Percentiles rank a stretch among this genome's conserved stretches.
These are phyloP conservation scores for Heliothis virescens DNA, from an alignment of 1,140 invertebrate species.

Conservation along the genomic window DNA sequence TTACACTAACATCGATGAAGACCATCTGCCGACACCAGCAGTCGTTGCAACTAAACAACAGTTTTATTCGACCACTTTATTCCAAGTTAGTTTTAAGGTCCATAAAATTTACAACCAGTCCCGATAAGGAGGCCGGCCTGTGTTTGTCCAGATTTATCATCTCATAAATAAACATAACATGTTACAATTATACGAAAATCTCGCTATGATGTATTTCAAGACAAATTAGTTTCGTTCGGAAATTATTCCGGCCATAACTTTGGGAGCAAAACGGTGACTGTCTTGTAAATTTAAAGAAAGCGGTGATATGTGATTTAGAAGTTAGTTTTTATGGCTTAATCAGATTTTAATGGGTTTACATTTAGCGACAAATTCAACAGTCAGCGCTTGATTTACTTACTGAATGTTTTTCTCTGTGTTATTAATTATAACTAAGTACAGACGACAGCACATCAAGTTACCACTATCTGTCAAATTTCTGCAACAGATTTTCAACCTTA, in stretches of 20 bases:
- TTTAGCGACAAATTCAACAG: too few relatives aligned
- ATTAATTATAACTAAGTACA: too few relatives aligned
- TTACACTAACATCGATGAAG: background rate
- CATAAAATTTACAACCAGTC: constrained; percentile 71
- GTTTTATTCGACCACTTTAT: constrained; percentile 63
- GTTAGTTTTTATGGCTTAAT: too few relatives aligned
- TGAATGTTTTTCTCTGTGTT: too few relatives aligned
- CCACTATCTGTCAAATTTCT: too few relatives aligned
- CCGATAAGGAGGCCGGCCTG: constrained; percentile 61
- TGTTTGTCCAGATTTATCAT: constrained; percentile 66
- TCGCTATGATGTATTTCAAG: constrained; percentile 16
- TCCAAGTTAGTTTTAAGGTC: constrained; percentile 67
- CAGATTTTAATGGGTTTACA: too few relatives aligned
- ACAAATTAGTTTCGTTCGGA: constrained; percentile 36
- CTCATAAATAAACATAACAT: constrained; percentile 69
- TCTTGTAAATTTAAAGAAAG: constrained; percentile 17
- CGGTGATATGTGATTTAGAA: background rate
- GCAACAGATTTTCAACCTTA: too few relatives aligned
- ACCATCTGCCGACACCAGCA: background rate
- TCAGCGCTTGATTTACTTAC: too few relatives aligned
- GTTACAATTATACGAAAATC: constrained; percentile 50
- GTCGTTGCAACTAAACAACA: constrained; percentile 22
- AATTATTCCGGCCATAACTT: constrained; percentile 27
- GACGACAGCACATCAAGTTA: too few relatives aligned
- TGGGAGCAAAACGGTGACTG: constrained; percentile 2